Evolutionary conservation across 2,888 invertebrate species (phyloP).

Genomic region (Therioaphis trifolii): DNA sequence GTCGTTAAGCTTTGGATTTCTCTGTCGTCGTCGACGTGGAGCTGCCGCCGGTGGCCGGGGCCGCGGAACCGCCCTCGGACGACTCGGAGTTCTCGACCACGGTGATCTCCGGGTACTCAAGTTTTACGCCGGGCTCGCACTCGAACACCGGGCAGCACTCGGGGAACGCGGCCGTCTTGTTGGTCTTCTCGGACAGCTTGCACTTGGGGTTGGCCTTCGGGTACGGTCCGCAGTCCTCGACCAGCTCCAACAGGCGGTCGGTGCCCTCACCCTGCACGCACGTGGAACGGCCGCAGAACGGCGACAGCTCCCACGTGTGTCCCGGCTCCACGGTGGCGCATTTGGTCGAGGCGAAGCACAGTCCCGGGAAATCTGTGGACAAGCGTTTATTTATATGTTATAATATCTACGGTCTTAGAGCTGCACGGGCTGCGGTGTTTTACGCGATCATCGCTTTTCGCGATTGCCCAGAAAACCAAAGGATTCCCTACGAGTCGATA

Average conservation of each 20-base stretch:
- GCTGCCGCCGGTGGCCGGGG: conserved; percentile 63
- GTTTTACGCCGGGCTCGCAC: conserved; percentile 84
- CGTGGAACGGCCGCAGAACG: conserved; percentile 91
- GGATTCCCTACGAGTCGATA: too few species aligned
- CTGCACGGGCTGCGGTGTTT: too few species aligned
- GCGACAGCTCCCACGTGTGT: conserved; percentile 85
- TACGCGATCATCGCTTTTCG: too few species aligned
- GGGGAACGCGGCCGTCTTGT: conserved; percentile 90
- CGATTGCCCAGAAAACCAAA: too few species aligned
- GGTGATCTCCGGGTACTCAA: conserved; percentile 87
- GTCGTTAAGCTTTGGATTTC: conserved; percentile 20
- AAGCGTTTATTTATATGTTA: too few species aligned
- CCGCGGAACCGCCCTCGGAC: conserved; percentile 56
- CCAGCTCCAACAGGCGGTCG: conserved; percentile 69
- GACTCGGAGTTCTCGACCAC: conserved; percentile 70
- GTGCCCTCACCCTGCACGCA: conserved; percentile 86
- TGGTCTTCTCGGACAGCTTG: conserved; percentile 88
- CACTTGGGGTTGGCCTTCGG: conserved; percentile 84
- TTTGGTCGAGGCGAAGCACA: conserved; percentile 90
- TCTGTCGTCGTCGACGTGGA: background rate
- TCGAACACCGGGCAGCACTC: conserved; percentile 86
- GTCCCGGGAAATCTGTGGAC: conserved; percentile 84
- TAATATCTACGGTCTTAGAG: too few species aligned
- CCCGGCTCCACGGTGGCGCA: conserved; percentile 89
- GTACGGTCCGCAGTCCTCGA: conserved; percentile 90